Base-by-base conservation (phyloP, 2,113 vertebrate genomes). In the Amia ocellicauda region DNA sequence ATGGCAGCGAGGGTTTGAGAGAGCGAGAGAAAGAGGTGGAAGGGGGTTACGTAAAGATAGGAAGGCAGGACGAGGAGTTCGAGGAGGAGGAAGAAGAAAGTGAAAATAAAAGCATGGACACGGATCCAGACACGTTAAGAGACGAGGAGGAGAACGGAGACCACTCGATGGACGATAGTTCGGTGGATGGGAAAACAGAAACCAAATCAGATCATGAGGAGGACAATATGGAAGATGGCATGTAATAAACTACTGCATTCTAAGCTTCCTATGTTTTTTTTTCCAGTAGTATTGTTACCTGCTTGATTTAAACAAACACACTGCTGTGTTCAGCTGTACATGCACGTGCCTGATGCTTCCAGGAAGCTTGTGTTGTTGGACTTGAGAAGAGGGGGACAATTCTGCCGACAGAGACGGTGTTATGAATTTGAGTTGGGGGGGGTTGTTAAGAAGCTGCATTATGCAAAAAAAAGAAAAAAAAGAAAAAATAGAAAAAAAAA, bases 311-410 rank as follows among this genome's bases (percentile, higher is more conserved):
- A 42, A 63, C 75, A 93, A 92, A 90, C 87, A 90, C 89, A 88
- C 90, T 90, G 93, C 91, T 91, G 91, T 92, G 92, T 91, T 95
- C 90, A 94, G 92, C 93, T 92, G 90, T 90, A 91, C 88, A 91
- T 95, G 94, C 93, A 96, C 95, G 94, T 98, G 94, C 95, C 95
- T 97, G 94, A 94, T 87, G 93, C 93, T 96, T 96, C 94, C 86
- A 90, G 92, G 93, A 95, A 95, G 93, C 93, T 90, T 92, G 86
- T 91, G 89, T 85, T 82, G 90, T 90, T 85, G 86, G 90, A 92
- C 90, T 85, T 84, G 86, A 54, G 56, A 0, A 24, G 59, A 50
- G 55, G 19, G 7, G 19, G 68, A 50, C 90, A 84, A 89, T 88
- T 91, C 87, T 84, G 89, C 90, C 86, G 78, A 86, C 88, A 85